A percentile compares a stretch with the other conserved stretches of the same genome.
Evolutionary conservation across 2,888 invertebrate species (phyloP).

Genomic region (Volucella inflata): DNA sequence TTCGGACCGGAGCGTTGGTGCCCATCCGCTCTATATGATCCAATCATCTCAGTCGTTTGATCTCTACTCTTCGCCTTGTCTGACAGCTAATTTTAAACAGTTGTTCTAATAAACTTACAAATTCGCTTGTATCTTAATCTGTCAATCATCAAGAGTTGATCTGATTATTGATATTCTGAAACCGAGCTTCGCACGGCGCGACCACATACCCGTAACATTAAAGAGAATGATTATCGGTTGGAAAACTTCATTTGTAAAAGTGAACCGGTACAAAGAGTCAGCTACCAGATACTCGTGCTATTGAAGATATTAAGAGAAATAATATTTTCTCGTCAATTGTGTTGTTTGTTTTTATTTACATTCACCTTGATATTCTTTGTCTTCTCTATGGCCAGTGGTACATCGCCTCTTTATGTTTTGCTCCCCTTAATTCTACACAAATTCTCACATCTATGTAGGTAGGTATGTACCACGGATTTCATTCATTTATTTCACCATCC

Average conservation of each 20-base stretch:
- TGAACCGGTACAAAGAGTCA: slow-evolving; percentile 41
- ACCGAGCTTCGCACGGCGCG: too few relatives aligned
- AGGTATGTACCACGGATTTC: slow-evolving; percentile 38
- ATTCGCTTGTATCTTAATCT: too few relatives aligned
- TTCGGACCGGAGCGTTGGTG: too few relatives aligned
- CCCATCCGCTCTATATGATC: too few relatives aligned
- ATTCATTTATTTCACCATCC: slow-evolving; percentile 69
- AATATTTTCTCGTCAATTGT: not conserved
- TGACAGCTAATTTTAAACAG: too few relatives aligned
- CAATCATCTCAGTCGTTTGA: too few relatives aligned
- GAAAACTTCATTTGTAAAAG: not conserved
- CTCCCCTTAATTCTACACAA: slow-evolving; percentile 24
- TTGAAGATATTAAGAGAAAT: slow-evolving; percentile 25
- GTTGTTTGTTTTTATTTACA: slow-evolving; percentile 33
- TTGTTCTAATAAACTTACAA: too few relatives aligned
- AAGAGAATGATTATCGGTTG: slow-evolving; percentile 11
- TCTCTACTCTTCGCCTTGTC: too few relatives aligned
- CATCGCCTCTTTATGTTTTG: slow-evolving; percentile 13
- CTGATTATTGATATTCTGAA: not conserved
- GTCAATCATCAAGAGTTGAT: not conserved
- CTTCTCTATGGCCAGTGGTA: slow-evolving; percentile 7
- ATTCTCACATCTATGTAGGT: slow-evolving; percentile 37
- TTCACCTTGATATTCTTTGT: slow-evolving; percentile 31
- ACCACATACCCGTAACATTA: not conserved
- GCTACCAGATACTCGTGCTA: not conserved